Percentiles rank a stretch among this genome's conserved stretches.
These are phyloP conservation scores for Nixonia krombeini DNA, from an alignment of 1,140 invertebrate species.

Conservation along the genomic window DNA sequence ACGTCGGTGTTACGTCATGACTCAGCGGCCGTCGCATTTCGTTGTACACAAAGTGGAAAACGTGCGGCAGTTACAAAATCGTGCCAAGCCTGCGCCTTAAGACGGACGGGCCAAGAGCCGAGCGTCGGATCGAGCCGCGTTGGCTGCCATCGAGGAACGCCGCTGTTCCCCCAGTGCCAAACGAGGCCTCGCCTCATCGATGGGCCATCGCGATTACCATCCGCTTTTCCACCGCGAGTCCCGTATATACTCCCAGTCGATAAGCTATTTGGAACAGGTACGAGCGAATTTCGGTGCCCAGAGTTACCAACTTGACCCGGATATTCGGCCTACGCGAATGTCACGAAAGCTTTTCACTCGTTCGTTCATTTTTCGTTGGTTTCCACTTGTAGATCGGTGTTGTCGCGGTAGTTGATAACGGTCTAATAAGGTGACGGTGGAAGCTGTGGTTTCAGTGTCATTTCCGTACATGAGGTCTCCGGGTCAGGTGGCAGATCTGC, in stretches of 20 bases:
- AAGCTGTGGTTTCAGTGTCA: no score
- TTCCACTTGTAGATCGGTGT: no score
- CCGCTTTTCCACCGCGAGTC: constrained; percentile 21
- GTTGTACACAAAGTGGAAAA: constrained; percentile 14
- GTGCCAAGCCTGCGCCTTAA: constrained; percentile 43
- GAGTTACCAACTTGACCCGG: no score
- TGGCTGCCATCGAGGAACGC: constrained; percentile 27
- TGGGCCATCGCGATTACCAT: constrained; percentile 14
- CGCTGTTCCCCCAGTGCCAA: constrained; percentile 26
- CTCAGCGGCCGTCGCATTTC: constrained; percentile 5
- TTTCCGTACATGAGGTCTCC: no score
- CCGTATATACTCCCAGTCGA: constrained; percentile 22
- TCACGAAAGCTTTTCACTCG: no score
- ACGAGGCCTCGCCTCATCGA: constrained; percentile 30
- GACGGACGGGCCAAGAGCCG: constrained; percentile 15
- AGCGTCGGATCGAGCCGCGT: constrained; percentile 34
- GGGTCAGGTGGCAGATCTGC: no score
- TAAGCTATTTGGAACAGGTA: constrained; percentile 28
- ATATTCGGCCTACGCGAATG: no score
- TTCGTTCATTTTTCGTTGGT: no score
- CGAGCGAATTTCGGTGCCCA: constrained; percentile 16
- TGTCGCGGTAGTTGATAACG: no score
- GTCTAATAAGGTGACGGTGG: no score
- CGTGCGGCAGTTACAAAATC: constrained; percentile 30
- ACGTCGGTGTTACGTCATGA: neutral